phyloP scores from a whole-genome alignment of 2,888 invertebrate genomes.

The Leptinotarsa haldemani region DNA sequence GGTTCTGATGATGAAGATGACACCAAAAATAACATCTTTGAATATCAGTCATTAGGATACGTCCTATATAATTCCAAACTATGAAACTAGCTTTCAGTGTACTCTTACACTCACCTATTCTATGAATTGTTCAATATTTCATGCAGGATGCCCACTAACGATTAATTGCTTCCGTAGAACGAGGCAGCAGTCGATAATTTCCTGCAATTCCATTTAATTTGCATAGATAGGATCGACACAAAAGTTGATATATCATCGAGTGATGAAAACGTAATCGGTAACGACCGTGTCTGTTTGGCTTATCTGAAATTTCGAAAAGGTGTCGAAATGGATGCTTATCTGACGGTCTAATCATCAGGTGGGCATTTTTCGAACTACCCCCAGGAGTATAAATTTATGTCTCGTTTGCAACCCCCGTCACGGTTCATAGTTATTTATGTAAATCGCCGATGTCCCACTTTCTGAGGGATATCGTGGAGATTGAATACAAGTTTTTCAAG shows the following conservation, averaged over 20 bases:
- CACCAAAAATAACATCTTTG: too few species aligned
- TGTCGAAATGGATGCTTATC: background rate
- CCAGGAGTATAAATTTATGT: too few species aligned
- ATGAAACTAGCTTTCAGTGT: too few species aligned
- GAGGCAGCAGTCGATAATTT: constrained; percentile 2
- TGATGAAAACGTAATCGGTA: background rate
- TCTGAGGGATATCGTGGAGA: too few species aligned
- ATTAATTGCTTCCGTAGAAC: background rate
- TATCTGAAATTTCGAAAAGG: background rate
- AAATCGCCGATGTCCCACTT: too few species aligned
- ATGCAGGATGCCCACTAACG: background rate
- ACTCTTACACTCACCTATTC: background rate
- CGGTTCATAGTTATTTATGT: too few species aligned
- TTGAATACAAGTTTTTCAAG: too few species aligned
- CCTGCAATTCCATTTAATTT: background rate
- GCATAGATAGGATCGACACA: background rate
- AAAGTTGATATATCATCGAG: background rate
- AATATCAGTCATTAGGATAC: too few species aligned
- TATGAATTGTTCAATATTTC: background rate
- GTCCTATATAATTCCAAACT: too few species aligned
- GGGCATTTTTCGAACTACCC: too few species aligned
- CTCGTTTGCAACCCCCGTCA: too few species aligned
- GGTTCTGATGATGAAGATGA: background rate
- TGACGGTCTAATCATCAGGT: too few species aligned
- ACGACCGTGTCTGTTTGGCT: constrained; percentile 1